A percentile compares a stretch with the other conserved stretches of the same genome.
These are phyloP conservation scores for Hydropotes inermis DNA, from an alignment of 2,113 vertebrate genomes.

Conservation along the genomic window DNA sequence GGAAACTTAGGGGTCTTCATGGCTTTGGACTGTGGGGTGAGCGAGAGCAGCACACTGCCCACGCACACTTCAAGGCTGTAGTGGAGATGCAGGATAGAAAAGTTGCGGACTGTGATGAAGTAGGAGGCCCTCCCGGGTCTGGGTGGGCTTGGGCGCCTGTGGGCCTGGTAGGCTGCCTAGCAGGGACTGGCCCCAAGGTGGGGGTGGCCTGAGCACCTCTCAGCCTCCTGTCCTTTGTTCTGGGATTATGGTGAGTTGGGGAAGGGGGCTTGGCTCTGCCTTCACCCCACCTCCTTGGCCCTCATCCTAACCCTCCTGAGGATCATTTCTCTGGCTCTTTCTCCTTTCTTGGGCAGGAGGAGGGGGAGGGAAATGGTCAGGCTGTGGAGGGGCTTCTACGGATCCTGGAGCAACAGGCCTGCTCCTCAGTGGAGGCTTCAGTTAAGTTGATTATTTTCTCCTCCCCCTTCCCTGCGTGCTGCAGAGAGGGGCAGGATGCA, in stretches of 20 bases:
- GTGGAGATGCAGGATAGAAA: not conserved
- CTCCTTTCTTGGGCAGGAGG: not conserved
- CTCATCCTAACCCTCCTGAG: not conserved
- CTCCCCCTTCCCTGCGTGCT: not conserved
- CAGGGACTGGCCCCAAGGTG: not conserved
- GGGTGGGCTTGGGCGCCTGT: not conserved
- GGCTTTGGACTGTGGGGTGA: not conserved
- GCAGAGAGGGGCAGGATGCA: not conserved
- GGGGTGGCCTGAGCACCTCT: not conserved
- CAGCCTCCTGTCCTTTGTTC: slow-evolving; percentile 50
- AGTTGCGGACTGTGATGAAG: not conserved
- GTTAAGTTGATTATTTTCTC: not conserved
- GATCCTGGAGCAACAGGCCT: slow-evolving; percentile 53
- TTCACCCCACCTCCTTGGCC: not conserved
- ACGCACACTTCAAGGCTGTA: not conserved
- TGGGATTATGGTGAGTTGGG: not conserved
- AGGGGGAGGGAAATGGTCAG: not conserved
- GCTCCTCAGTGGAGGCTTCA: not conserved
- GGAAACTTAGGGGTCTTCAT: not conserved
- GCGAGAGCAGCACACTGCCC: not conserved
- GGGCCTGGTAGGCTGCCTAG: not conserved
- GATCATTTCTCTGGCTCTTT: not conserved
- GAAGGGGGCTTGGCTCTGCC: not conserved
- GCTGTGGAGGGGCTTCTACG: not conserved
- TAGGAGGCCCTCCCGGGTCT: not conserved